These are phyloP conservation scores for Drosophila arizonae DNA, from an alignment of 1,140 invertebrate species.

Conservation along the genomic window DNA sequence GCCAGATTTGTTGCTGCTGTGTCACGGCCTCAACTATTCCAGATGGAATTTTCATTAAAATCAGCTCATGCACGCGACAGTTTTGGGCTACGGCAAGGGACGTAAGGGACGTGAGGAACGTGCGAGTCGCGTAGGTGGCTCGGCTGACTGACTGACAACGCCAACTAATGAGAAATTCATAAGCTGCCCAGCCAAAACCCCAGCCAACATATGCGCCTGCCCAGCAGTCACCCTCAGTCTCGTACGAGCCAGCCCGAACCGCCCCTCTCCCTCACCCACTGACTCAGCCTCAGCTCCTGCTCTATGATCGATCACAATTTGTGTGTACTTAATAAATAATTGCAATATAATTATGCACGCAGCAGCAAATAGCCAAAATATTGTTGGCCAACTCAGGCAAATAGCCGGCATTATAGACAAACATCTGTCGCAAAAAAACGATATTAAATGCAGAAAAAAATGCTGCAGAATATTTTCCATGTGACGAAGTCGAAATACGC, in stretches of 20 bases:
- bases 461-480: not conserved
- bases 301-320: slow-evolving; percentile 73
- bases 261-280: not conserved
- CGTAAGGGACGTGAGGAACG: not conserved
- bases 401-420: slow-evolving; percentile 41
- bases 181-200: slow-evolving; percentile 55
- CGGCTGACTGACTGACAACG: slow-evolving; percentile 9
- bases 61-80: slow-evolving; percentile 71
- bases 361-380: slow-evolving; percentile 64
- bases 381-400: slow-evolving; percentile 44
- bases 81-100: slow-evolving; percentile 35
- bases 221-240: slow-evolving; percentile 15
- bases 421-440: slow-evolving; percentile 74
- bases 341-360: slow-evolving; percentile 78
- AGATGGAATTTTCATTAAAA: slow-evolving; percentile 81
- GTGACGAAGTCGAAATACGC: slow-evolving; percentile 34
- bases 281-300: not conserved
- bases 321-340: slow-evolving; percentile 80
- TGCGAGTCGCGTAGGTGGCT: slow-evolving; percentile 45
- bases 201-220: slow-evolving; percentile 37
- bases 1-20: slow-evolving; percentile 75
- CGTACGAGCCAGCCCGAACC: slow-evolving; percentile 3
- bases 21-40: slow-evolving; percentile 71
- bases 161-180: slow-evolving; percentile 77
- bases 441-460: slow-evolving; percentile 32